These are phyloP conservation scores for Tapirus indicus DNA, from an alignment of 2,797 vertebrate species.

Conservation along the genomic window DNA sequence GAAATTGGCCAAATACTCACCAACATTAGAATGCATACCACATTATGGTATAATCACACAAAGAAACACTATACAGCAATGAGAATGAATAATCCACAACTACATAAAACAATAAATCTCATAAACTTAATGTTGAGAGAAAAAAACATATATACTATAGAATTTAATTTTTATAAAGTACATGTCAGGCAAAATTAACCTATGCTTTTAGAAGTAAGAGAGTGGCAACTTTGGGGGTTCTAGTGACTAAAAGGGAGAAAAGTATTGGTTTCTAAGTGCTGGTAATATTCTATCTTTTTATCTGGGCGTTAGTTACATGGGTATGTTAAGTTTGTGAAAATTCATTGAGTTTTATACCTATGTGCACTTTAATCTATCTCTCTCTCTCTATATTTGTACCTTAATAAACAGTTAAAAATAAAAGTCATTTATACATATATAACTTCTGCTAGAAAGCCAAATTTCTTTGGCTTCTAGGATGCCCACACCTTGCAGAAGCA, in stretches of 20 bases:
- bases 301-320: background rate
- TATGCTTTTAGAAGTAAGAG: background rate
- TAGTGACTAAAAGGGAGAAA: background rate
- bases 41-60: background rate
- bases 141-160: background rate
- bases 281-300: background rate
- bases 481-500: background rate
- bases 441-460: background rate
- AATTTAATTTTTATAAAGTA: background rate
- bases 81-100: background rate
- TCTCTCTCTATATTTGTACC: background rate
- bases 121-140: background rate
- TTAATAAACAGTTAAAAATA: background rate
- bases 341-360: background rate
- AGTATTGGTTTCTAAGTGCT: background rate
- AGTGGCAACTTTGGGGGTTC: background rate
- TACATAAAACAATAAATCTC: background rate
- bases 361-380: background rate
- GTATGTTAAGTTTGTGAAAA: background rate
- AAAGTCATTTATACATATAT: background rate
- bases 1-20: background rate
- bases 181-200: background rate
- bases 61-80: background rate
- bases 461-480: background rate
- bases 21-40: background rate